Evolutionary conservation across 2,888 invertebrate genomes (phyloP).

Genomic region (Diploptera punctata): DNA sequence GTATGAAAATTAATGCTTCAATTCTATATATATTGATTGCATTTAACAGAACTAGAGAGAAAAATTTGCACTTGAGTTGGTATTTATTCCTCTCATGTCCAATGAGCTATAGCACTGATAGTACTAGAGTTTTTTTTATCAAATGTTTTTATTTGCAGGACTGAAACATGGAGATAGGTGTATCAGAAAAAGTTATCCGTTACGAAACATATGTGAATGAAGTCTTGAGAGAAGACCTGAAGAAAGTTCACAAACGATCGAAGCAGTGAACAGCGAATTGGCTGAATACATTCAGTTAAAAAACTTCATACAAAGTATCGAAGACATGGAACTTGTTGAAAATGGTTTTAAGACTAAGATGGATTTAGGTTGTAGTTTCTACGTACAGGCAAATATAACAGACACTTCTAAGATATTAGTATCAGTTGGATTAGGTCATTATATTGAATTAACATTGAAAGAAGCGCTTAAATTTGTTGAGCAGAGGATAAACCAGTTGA

Average conservation of each 20-base stretch:
- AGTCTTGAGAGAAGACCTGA: constrained; percentile 74
- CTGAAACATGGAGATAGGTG: constrained; percentile 23
- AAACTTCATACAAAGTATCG: constrained; percentile 69
- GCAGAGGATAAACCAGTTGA: constrained; percentile 69
- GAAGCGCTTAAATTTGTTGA: constrained; percentile 77
- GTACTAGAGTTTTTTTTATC: constrained; percentile 81
- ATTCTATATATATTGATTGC: too few relatives aligned
- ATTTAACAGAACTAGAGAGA: too few relatives aligned
- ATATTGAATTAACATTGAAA: constrained; percentile 70
- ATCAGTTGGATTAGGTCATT: constrained; percentile 78
- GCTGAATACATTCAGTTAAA: constrained; percentile 77
- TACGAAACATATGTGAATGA: constrained; percentile 83
- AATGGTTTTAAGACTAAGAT: constrained; percentile 71
- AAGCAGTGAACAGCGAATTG: constrained; percentile 69
- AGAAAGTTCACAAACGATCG: constrained; percentile 62
- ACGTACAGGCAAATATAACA: constrained; percentile 75
- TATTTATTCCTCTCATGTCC: too few relatives aligned
- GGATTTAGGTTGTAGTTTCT: constrained; percentile 85
- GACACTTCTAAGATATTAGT: constrained; percentile 72
- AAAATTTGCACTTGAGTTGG: too few relatives aligned
- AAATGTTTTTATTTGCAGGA: constrained; percentile 71
- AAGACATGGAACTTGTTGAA: constrained; percentile 61
- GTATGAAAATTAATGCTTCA: too few relatives aligned
- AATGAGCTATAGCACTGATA: constrained; percentile 71
- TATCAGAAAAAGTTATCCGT: constrained; percentile 54